Evolutionary conservation across 2,888 invertebrate species (phyloP).

Genomic region (Rhopalosiphum nymphaeae): DNA sequence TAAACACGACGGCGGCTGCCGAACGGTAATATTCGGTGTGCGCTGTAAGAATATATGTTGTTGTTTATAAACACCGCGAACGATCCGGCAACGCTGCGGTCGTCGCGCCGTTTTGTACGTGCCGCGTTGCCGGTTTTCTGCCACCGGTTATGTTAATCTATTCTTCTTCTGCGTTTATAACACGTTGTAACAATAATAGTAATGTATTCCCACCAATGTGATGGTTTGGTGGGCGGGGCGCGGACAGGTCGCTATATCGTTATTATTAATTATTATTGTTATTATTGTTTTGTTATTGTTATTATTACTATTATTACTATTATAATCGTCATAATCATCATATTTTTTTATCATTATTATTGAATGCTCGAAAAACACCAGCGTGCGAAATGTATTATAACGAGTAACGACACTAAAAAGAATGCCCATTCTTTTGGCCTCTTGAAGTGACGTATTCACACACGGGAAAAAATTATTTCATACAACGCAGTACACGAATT

Average conservation of each 20-base stretch:
- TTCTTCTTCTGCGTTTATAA: background rate
- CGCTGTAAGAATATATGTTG: background rate
- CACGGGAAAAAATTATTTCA: background rate
- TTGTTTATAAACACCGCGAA: conserved; percentile 63
- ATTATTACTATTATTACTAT: background rate
- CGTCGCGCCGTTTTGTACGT: conserved; percentile 34
- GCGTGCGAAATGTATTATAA: background rate
- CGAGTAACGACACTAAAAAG: background rate
- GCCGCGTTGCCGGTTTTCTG: conserved; percentile 37
- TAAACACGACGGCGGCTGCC: conserved; percentile 56
- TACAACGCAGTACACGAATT: background rate
- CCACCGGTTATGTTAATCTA: conserved; percentile 28
- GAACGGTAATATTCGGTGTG: conserved; percentile 53
- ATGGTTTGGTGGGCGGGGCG: background rate
- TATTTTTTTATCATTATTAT: background rate
- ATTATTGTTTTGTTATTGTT: conserved; percentile 22
- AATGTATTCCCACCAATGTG: background rate
- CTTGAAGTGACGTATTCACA: background rate
- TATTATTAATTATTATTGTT: background rate
- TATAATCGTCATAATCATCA: background rate
- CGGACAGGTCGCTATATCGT: background rate
- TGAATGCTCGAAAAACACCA: background rate
- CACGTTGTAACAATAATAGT: background rate
- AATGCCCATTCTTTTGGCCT: background rate
- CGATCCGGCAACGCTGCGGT: conserved; percentile 44